Base-by-base conservation (phyloP, 2,113 vertebrate genomes). In the Osmerus eperlanus region DNA sequence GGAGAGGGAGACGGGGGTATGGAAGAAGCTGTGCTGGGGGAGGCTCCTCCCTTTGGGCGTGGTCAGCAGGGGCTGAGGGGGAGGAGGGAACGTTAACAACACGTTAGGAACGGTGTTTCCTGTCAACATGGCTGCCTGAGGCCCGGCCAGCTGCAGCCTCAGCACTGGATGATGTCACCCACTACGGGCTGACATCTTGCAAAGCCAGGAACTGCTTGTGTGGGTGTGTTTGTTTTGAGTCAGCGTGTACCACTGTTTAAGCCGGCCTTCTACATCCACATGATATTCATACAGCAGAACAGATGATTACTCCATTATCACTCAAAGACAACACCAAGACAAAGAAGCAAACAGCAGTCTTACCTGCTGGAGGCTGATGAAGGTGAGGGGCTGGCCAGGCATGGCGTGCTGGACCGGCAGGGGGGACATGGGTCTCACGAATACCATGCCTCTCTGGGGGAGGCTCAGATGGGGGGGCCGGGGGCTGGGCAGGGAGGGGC, bases 11-110 rank as follows among this genome's bases (percentile, higher is more conserved):
- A 86, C 94, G 0, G 96, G 95, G 0, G 95, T 96, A 67, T 93
- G 93, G 85, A 96, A 97, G 80, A 96, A 95, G 67, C 86, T 93
- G 82, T 96, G 94, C 76, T 89, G 89, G 61, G 87, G 78, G 72
- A 91, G 70, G 0, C 89, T 90, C 23, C 86, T 83, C 60, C 93
- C 92, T 81, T 93, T 94, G 18, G 93, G 88, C 29, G 94, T 94
- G 68, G 93, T 85, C 77, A 94, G 89, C 82, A 92, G 73, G 16
- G 90, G 85, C 95, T 97, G 76, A 63, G 71, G 36, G 96, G 75
- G 76, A 63, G 71, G 36, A 96, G 75, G 61, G 71, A 28, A 16
- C 16, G 47, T 61, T 41, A 32, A 61, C 15, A 18, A 9, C 11
- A 16, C 16, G 19, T 19, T 19, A 60, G 7, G 9, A 60, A 60